phyloP scores from a whole-genome alignment of 1,140 invertebrate genomes.

The Ips typographus region DNA sequence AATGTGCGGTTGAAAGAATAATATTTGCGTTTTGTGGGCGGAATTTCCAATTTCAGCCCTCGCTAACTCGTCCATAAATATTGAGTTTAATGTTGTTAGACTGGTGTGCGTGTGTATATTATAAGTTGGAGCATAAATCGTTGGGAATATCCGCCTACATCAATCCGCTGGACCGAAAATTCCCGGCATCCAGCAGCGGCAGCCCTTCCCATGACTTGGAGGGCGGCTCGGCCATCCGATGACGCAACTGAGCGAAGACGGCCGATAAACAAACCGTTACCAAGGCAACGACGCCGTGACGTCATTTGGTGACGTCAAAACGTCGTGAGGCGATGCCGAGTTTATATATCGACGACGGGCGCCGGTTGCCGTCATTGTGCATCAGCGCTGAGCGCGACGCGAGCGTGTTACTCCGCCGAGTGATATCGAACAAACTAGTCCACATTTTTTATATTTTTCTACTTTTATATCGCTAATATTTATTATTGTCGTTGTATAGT shows the following conservation, averaged over 20 bases:
- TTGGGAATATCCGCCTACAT: constrained; percentile 4
- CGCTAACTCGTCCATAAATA: too few species aligned
- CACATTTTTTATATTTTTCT: constrained; percentile 53
- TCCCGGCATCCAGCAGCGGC: background rate
- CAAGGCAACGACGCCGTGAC: constrained; percentile 46
- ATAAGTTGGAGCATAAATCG: too few species aligned
- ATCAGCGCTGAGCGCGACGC: constrained; percentile 47
- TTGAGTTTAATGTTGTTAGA: too few species aligned
- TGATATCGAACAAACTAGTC: constrained; percentile 47
- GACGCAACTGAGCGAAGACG: constrained; percentile 43
- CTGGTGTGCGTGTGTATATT: too few species aligned
- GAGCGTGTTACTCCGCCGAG: constrained; percentile 45
- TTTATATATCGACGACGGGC: constrained; percentile 50
- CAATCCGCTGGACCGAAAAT: background rate
- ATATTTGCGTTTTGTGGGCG: too few species aligned
- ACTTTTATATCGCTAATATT: constrained; percentile 47
- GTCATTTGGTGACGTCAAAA: constrained; percentile 46
- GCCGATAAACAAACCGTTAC: constrained; percentile 50
- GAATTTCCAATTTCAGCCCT: too few species aligned
- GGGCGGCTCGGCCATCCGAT: constrained; percentile 36
- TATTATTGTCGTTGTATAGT: constrained; percentile 44
- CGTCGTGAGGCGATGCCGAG: constrained; percentile 39
- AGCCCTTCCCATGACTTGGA: constrained; percentile 13
- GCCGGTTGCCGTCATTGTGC: constrained; percentile 47
- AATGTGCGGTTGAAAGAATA: too few species aligned